Base-by-base conservation (phyloP, 2,888 invertebrate species). In the Tipula confusa region DNA sequence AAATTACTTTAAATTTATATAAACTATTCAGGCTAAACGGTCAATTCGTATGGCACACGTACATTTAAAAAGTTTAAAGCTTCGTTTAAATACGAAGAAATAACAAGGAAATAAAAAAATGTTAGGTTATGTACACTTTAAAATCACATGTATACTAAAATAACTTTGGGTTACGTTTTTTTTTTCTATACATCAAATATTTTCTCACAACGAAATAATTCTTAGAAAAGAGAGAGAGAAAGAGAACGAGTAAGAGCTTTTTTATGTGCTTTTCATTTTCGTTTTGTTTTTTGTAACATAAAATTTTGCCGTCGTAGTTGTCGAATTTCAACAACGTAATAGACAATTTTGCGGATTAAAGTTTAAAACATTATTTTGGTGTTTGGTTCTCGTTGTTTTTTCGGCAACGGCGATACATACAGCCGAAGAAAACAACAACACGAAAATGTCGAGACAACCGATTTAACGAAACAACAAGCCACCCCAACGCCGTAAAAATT, bases 61-160 rank as follows among this genome's bases (percentile, higher is more conserved):
- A 38, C 13, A 13, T 0, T 9, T 24, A 24, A 11, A 64, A 7
- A 64, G 5, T 38, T 18, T 6, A 5, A 18, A 48, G 48, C 48
- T 5, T 18, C 5, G 24, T 24, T 24, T 24, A 64, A 64, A 64
- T 64, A 24, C 18, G 18, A 18, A 48, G 7, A 24, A 64, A 24
- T 3, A n/a, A n/a, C n/a, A n/a, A n/a, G n/a, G n/a, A 43, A 7
- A 64, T 24, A 9, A 64, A 64, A 24, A 64, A 24, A 64, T 24
- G 64, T 64, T 64, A 64, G 64, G 64, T 64, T 64, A 64, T 64
- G 64, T 64, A 64, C 24, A 64, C 64, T 64, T 64, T 64, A 64
- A 64, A 64, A 64, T 64, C 64, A 24, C 64, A 64, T 64, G 64
- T 9, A 64, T 64, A 64, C 64, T 64, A 64, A 64, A 64, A 64